Conservation (phyloP, 2,797 vertebrate genomes). For the Leucoraja ocellata region DNA sequence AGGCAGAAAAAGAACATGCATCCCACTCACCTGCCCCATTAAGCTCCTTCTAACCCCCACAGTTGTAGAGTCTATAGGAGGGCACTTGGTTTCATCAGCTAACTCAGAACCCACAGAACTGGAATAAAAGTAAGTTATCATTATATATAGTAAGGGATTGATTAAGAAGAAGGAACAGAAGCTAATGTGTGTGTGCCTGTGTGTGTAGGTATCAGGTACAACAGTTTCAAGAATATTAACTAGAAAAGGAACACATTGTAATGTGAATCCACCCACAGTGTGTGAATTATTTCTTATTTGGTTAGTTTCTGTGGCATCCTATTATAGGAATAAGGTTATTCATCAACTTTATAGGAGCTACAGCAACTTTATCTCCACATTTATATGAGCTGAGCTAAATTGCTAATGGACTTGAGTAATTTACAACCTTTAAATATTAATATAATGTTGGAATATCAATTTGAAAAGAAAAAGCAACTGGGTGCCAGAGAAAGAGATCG, state of each 20-base stretch:
- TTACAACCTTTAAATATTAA: not conserved
- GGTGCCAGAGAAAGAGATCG: not conserved
- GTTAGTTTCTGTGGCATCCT: not conserved
- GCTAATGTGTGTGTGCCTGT: too few relatives aligned
- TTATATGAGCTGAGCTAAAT: not conserved
- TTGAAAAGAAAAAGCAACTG: not conserved
- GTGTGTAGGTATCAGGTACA: not conserved
- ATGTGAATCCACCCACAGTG: not conserved
- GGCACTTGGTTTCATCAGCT: too few relatives aligned
- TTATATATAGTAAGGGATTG: too few relatives aligned
- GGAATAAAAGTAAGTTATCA: too few relatives aligned
- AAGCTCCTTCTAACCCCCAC: too few relatives aligned
- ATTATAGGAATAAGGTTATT: not conserved
- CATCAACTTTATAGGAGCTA: not conserved
- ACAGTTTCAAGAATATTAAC: not conserved
- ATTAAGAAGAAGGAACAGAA: too few relatives aligned
- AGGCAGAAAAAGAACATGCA: too few relatives aligned
- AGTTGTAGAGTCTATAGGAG: too few relatives aligned
- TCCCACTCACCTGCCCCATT: too few relatives aligned
- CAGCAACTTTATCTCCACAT: not conserved
- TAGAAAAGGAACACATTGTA: not conserved
- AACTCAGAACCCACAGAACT: too few relatives aligned
- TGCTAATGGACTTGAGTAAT: not conserved
- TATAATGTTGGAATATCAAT: not conserved
- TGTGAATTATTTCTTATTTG: not conserved